Base-by-base conservation (phyloP, 2,113 vertebrate species). In the Neomonachus schauinslandi region DNA sequence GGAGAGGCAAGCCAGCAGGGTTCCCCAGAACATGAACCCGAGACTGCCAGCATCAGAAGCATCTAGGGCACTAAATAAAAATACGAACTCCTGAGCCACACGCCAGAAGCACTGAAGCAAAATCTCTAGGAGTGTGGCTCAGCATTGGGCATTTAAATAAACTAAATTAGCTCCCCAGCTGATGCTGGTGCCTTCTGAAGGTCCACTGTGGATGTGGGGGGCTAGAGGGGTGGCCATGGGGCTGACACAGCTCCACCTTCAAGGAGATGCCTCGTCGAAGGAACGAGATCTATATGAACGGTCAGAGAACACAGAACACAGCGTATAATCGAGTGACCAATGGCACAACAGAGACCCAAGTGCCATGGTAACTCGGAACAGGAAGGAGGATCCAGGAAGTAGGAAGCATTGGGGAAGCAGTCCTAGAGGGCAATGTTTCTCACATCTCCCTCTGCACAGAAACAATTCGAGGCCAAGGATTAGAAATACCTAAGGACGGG, bases 291-390 rank as follows among this genome's bases (percentile, higher is more conserved):
- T 5, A 1, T 3, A 2, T 3, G 55, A 86, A 74, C 36, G 7
- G 31, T 33, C 6, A 49, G 53, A 85, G 53, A 19, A 82, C 72
- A 33, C 2, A 0, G 1, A 28, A 21, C 6, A 6, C 46, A 4
- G 14, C 1, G 0, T 16, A 0, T 26, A 6, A 26, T 19, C 24
- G 2, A 16, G 26, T 31, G 79, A 7, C 59, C 31, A 0, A 0
- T 1, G 4, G 4, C 4, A 53, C 7, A 14, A n/a, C 24, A 22
- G 49, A 59, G 79, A 26, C 26, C 61, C 8, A 15, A 53, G 31
- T 0, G 11, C 42, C 4, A 5, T 8, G 59, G 85, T 21, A 4
- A 46, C 19, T 1, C 2, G 46, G 24, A 85, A 72, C 31, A 51
- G 42, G 72, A 36, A 26, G 31, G 36, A 4, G 31, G 16, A 21